Evolutionary conservation across 2,797 vertebrate genomes (phyloP), one percentile per base, ranked within the genome.

Genomic region (Buceros bicornis): DNA sequence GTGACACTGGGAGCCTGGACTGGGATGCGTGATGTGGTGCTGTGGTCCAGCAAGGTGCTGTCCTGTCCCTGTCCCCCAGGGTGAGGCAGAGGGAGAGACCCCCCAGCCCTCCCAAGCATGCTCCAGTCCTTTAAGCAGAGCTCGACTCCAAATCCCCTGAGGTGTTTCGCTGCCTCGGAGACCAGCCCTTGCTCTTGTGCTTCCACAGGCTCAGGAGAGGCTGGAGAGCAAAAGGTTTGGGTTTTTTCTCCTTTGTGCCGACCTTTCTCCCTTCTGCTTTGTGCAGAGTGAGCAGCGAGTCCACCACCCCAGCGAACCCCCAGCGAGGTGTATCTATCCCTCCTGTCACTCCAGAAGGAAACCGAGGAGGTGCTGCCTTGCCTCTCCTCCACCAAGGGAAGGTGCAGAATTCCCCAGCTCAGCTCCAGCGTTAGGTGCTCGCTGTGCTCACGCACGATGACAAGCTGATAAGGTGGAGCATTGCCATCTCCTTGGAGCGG

Each of bases 281-380:
- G 31, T 12, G 53, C 13, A 26, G 11, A 60, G 37, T 1, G 51
- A 74, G 33, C 70, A 3, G 22, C 43, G 57, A 31, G 26, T 8
- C 60, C 82, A 5, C 3, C 37, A 11, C 18, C 19, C 2, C 4
- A 0, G 61, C 78, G 8, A 8, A 22, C 18, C 16, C 5, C 24
- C 28, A 2, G 16, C 3, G 0, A 0, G 33, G 42, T 10, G 4
- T 5, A 2, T 11, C 60, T 4, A 4, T n/a, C 17, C 43, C 57
- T 40, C 21, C 6, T 1, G 1, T 1, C 19, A 40, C 28, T 82
- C 35, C 53, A 1, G 51, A 8, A 65, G 3, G 56, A 37, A 14
- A 13, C 0, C 3, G 33, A n/a, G 62, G 45, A 29, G 70, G 28
- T 4, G 5, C 35, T 64, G 58, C 89, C 19, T 61, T 10, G 33